Percentiles rank a stretch among this genome's conserved stretches.
phyloP scores from a whole-genome alignment of 2,113 vertebrate species.

The Protomyctophum bolini region DNA sequence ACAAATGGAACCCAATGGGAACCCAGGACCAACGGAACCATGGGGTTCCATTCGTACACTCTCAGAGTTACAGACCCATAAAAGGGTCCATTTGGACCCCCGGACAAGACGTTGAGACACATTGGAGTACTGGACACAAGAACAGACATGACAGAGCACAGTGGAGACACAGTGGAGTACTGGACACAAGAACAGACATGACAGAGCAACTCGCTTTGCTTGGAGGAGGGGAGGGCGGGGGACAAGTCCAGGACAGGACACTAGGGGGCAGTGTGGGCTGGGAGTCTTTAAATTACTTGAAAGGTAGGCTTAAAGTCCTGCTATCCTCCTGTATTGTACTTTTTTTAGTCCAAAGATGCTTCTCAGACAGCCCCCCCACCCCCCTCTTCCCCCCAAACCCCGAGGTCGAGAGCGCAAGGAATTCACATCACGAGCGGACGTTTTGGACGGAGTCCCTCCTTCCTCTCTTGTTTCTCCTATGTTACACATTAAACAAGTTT shows the following conservation, averaged over 20 bases:
- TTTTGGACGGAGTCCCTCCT: slow-evolving; percentile 32
- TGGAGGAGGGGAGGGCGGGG: not conserved
- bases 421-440: slow-evolving; percentile 26
- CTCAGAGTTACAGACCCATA: slow-evolving; percentile 1
- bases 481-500: slow-evolving; percentile 43
- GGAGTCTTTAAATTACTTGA: slow-evolving; percentile 66
- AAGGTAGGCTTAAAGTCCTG: slow-evolving; percentile 45
- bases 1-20: too few relatives aligned
- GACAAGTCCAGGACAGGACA: slow-evolving; percentile 7
- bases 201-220: slow-evolving; percentile 40
- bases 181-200: not conserved
- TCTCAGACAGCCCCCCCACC: not conserved
- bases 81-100: slow-evolving; percentile 18
- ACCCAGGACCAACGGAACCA: too few relatives aligned
- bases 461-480: slow-evolving; percentile 30
- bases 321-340: slow-evolving; percentile 31
- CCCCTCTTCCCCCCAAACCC: too few relatives aligned
- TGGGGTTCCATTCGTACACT: too few relatives aligned
- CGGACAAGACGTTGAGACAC: slow-evolving; percentile 10
- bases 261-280: slow-evolving; percentile 54
- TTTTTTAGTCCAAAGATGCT: slow-evolving; percentile 45
- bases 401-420: too few relatives aligned
- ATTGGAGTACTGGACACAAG: slow-evolving; percentile 21
- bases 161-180: slow-evolving; percentile 24
- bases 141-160: too few relatives aligned